Evolutionary conservation across 2,797 vertebrate genomes (phyloP).

Genomic region (Squalus acanthias): DNA sequence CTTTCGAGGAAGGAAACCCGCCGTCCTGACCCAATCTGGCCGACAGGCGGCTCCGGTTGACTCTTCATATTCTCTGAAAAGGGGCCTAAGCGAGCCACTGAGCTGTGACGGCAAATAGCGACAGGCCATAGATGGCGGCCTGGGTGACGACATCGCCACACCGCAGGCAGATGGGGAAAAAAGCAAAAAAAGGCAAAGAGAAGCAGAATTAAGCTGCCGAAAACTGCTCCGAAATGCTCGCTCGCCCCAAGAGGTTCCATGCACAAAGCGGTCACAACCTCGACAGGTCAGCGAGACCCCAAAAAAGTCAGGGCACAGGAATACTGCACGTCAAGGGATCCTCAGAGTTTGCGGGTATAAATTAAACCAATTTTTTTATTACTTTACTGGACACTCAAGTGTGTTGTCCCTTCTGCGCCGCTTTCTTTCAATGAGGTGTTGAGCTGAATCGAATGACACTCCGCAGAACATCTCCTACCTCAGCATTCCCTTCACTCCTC

Average conservation of each 20-base stretch:
- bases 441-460: too few relatives aligned
- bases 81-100: too few relatives aligned
- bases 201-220: not conserved
- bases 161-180: too few relatives aligned
- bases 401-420: too few relatives aligned
- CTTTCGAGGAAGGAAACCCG: not conserved
- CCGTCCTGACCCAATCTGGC: too few relatives aligned
- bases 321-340: not conserved
- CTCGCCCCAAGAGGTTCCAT: not conserved
- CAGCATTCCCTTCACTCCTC: not conserved
- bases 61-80: not conserved
- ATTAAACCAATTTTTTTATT: not conserved
- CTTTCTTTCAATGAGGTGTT: too few relatives aligned
- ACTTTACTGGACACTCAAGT: not conserved
- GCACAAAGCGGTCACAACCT: not conserved
- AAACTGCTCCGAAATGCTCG: not conserved
- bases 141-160: not conserved
- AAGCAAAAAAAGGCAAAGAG: not conserved
- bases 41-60: not conserved
- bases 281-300: not conserved
- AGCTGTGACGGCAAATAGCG: too few relatives aligned
- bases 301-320: not conserved
- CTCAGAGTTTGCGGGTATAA: not conserved
- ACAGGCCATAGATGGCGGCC: too few relatives aligned
- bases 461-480: not conserved